A percentile compares a stretch with the other conserved stretches of the same genome.
Evolutionary conservation across 2,888 invertebrate species (phyloP).

Genomic region (Andrena praecox): DNA sequence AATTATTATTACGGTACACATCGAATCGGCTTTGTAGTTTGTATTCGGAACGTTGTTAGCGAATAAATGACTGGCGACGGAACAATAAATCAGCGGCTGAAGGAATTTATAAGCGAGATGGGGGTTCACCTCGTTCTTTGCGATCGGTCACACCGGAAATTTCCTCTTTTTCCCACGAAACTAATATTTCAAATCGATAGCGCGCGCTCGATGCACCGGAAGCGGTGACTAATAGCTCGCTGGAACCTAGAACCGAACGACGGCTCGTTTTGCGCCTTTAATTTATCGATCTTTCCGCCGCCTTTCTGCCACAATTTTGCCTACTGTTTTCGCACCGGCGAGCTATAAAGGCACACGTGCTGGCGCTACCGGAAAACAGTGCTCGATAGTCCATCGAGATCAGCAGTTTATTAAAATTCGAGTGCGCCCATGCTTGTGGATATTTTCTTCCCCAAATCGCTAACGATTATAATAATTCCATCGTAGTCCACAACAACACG

Average conservation of each 20-base stretch:
- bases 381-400: too few species aligned
- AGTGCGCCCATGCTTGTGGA: too few species aligned
- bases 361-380: too few species aligned
- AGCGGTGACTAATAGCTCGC: slow-evolving; percentile 30
- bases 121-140: background rate
- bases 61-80: slow-evolving; percentile 11
- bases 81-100: slow-evolving; percentile 20
- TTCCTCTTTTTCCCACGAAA: slow-evolving; percentile 6
- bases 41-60: background rate
- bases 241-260: background rate
- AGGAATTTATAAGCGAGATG: slow-evolving; percentile 13
- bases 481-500: too few species aligned
- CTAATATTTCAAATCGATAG: slow-evolving; percentile 46
- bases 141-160: background rate
- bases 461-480: too few species aligned
- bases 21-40: background rate
- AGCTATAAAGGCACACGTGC: too few species aligned
- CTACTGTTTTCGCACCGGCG: too few species aligned
- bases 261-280: slow-evolving; percentile 11
- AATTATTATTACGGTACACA: background rate
- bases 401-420: too few species aligned
- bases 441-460: too few species aligned
- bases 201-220: slow-evolving; percentile 7
- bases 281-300: slow-evolving; percentile 2
- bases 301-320: background rate